Conservation (phyloP, 2,113 vertebrate species). For the Fulmarus glacialis region DNA sequence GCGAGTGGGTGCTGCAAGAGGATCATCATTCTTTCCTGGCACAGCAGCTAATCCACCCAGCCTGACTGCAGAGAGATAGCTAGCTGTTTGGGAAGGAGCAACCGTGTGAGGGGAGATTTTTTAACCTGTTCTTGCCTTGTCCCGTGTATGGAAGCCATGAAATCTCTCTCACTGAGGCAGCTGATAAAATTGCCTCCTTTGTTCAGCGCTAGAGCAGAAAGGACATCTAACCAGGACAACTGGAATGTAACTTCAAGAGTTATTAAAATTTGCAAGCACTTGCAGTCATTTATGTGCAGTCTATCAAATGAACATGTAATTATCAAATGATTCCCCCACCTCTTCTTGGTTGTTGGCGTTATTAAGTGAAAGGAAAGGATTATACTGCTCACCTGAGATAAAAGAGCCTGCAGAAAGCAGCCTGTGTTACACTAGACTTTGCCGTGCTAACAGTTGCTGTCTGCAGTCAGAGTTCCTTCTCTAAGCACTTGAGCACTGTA, state of each 20-base stretch:
- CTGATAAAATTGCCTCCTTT: neutral
- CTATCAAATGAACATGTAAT: neutral
- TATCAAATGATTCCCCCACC: neutral
- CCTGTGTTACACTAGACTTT: neutral
- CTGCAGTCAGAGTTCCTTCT: neutral
- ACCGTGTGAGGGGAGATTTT: neutral
- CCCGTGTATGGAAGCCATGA: accelerated
- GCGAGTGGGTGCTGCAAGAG: neutral
- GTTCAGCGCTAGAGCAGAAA: neutral
- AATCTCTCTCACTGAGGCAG: neutral
- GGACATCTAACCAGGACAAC: neutral
- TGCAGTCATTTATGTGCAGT: neutral
- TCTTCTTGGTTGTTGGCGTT: neutral
- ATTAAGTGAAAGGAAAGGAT: neutral
- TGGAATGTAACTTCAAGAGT: neutral
- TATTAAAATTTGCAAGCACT: neutral
- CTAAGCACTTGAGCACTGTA: neutral
- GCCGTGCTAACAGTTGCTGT: neutral
- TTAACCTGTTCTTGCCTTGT: constrained; percentile 7
- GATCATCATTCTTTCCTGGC: constrained; percentile 48
- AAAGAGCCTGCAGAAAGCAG: neutral
- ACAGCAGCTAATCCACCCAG: constrained; percentile 29
- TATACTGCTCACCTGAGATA: neutral
- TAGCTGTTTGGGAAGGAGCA: neutral
- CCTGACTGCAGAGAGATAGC: neutral